Evolutionary conservation across 1,140 invertebrate genomes (phyloP).

Genomic region (Drosophila mojavensis): DNA sequence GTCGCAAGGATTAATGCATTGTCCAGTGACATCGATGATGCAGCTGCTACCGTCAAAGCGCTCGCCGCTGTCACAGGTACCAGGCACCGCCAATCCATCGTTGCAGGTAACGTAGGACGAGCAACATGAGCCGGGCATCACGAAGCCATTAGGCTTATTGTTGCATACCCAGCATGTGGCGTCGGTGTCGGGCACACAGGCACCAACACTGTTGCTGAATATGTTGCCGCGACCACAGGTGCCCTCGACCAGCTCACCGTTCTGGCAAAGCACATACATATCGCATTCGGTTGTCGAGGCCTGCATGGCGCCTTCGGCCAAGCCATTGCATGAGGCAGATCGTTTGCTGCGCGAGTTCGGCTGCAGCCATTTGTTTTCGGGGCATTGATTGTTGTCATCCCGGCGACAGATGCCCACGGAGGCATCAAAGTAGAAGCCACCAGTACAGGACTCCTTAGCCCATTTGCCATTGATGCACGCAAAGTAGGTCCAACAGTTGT

Average conservation of each 20-base stretch:
- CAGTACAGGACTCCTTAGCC: conserved; percentile 34
- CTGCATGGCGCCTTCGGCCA: conserved; percentile 49
- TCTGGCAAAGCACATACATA: conserved; percentile 63
- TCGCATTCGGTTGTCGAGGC: conserved; percentile 64
- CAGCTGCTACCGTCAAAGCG: conserved; percentile 55
- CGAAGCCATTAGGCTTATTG: conserved; percentile 56
- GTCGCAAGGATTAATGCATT: conserved; percentile 68
- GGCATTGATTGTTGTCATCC: conserved; percentile 34
- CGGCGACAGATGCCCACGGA: conserved; percentile 34
- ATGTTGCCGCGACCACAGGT: conserved; percentile 66
- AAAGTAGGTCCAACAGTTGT: conserved; percentile 50
- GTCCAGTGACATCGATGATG: conserved; percentile 53
- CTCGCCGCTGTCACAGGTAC: conserved; percentile 44
- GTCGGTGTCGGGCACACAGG: conserved; percentile 52
- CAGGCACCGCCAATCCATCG: conserved; percentile 46
- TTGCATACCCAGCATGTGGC: conserved; percentile 63
- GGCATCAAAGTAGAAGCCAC: conserved; percentile 47
- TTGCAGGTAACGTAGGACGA: conserved; percentile 54
- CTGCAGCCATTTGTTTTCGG: conserved; percentile 38
- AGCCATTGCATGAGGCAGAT: conserved; percentile 40
- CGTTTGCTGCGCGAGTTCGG: conserved; percentile 30
- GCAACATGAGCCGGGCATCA: conserved; percentile 50
- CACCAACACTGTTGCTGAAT: conserved; percentile 41
- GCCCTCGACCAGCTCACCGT: conserved; percentile 50
- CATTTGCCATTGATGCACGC: conserved; percentile 53